These are phyloP conservation scores for Rhopalosiphum nymphaeae DNA, from an alignment of 2,888 invertebrate species.

Conservation along the genomic window DNA sequence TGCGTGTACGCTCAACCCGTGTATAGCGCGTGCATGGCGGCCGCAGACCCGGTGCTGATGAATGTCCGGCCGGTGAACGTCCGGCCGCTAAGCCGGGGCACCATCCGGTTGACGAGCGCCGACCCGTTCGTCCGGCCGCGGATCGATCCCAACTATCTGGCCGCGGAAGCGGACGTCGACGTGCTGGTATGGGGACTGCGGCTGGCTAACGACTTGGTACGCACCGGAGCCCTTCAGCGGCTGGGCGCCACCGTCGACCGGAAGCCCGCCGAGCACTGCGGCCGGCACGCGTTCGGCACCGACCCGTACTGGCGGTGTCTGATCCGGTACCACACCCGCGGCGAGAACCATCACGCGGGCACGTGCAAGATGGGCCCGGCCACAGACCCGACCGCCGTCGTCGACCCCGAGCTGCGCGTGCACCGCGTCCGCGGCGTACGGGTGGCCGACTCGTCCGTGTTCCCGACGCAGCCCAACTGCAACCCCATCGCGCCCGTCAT, in stretches of 20 bases:
- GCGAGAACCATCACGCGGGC: conserved; percentile 69
- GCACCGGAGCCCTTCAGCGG: conserved; percentile 67
- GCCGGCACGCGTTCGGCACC: conserved; percentile 66
- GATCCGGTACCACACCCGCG: conserved; percentile 67
- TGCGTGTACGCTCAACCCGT: conserved; percentile 65
- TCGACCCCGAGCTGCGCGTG: conserved; percentile 69
- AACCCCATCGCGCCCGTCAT: conserved; percentile 69
- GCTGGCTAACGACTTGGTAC: conserved; percentile 67
- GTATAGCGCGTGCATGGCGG: conserved; percentile 67
- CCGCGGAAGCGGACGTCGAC: conserved; percentile 70
- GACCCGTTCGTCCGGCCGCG: conserved; percentile 73
- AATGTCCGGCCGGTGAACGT: conserved; percentile 68
- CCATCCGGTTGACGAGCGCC: conserved; percentile 70
- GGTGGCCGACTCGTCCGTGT: conserved; percentile 71
- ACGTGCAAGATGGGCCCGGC: conserved; percentile 70
- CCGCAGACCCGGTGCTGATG: conserved; percentile 50
- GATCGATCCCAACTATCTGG: conserved; percentile 73
- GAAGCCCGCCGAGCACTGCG: conserved; percentile 66
- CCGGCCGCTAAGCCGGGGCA: conserved; percentile 70
- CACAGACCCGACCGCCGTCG: conserved; percentile 69
- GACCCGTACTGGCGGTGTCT: conserved; percentile 68
- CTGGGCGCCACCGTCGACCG: conserved; percentile 67
- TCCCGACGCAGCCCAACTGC: conserved; percentile 70
- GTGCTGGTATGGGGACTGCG: conserved; percentile 69
- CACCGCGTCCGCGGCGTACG: conserved; percentile 70